Conservation (phyloP, 2,797 vertebrate species). For the Lindbergichthys nudifrons region DNA sequence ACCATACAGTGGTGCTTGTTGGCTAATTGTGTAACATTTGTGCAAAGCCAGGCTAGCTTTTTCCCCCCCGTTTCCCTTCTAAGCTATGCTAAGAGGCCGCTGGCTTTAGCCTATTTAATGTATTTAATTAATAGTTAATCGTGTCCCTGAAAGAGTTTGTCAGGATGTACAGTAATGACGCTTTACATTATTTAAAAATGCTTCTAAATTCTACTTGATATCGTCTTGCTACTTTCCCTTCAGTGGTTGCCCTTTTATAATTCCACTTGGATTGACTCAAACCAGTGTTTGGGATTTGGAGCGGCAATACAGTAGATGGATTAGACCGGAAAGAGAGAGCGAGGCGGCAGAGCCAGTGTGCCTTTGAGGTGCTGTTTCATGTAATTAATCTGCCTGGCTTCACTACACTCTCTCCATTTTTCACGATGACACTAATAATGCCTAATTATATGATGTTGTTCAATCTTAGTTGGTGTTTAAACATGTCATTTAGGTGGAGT, state of each 20-base stretch:
- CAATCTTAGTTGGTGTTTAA: constrained; percentile 74
- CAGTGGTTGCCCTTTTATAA: constrained; percentile 51
- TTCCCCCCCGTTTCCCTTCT: no score
- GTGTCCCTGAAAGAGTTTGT: background rate
- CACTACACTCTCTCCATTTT: constrained; percentile 62
- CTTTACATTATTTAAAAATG: constrained; percentile 3
- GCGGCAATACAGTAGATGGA: constrained; percentile 44
- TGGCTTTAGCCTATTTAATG: background rate
- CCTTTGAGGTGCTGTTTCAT: constrained; percentile 57
- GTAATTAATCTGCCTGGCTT: constrained; percentile 69
- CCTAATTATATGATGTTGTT: constrained; percentile 71
- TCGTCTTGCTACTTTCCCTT: constrained; percentile 7
- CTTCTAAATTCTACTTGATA: constrained; percentile 10
- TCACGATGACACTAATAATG: constrained; percentile 72
- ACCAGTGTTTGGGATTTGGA: constrained; percentile 63
- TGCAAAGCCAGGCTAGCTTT: background rate
- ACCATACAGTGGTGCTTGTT: background rate
- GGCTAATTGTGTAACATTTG: background rate
- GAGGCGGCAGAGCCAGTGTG: constrained; percentile 24
- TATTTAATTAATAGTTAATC: background rate
- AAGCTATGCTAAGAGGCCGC: no score
- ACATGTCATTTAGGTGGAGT: constrained; percentile 71
- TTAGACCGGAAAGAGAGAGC: constrained; percentile 38
- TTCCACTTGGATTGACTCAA: constrained; percentile 40
- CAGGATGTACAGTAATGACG: background rate